These are phyloP conservation scores for Eufriesea mexicana DNA, from an alignment of 1,140 invertebrate genomes.

Conservation along the genomic window DNA sequence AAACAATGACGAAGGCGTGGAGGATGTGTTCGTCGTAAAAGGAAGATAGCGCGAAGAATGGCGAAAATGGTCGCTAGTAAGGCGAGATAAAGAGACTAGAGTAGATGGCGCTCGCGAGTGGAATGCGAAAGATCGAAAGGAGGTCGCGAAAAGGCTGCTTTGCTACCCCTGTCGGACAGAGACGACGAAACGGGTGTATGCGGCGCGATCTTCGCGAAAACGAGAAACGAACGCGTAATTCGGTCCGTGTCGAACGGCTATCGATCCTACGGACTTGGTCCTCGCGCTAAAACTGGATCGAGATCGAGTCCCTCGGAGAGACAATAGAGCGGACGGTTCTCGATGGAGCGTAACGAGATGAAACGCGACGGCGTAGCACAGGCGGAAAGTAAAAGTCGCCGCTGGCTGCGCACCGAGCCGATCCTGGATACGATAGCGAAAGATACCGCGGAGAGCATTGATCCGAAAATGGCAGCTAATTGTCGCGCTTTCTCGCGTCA, in stretches of 20 bases:
- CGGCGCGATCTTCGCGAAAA: not conserved
- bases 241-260: not conserved
- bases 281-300: not conserved
- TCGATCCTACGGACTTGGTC: not conserved
- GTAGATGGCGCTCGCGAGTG: not conserved
- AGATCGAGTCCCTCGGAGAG: not conserved
- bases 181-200: no score
- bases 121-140: not conserved
- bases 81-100: not conserved
- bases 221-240: not conserved
- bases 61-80: not conserved
- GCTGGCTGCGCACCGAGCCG: not conserved
- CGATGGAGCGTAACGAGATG: constrained; percentile 40
- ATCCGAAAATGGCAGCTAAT: constrained; percentile 60
- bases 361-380: constrained; percentile 35
- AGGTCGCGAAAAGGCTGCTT: not conserved
- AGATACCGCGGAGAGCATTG: constrained; percentile 37
- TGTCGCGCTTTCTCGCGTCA: constrained; percentile 58
- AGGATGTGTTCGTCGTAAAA: constrained; percentile 11
- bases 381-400: constrained; percentile 62
- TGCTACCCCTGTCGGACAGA: not conserved
- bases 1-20: constrained; percentile 2
- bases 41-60: not conserved
- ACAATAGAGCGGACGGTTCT: not conserved
- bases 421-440: constrained; percentile 35